Evolutionary conservation across 1,140 invertebrate genomes (phyloP), one percentile per base, ranked within the genome.

Genomic region (Drosophila neocordata): DNA sequence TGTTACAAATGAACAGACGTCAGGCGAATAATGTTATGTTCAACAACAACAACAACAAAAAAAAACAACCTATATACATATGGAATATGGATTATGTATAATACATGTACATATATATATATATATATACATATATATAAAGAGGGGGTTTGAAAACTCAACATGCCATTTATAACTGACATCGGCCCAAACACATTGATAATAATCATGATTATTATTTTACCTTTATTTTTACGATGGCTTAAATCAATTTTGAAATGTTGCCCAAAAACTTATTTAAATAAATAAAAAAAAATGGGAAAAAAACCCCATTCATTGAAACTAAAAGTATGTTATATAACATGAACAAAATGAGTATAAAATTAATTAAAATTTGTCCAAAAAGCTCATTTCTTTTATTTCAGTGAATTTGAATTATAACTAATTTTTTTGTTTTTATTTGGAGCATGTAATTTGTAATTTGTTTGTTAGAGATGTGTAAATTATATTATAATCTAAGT

Each of bases 1-100:
- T 65, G 72, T 80, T 68, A 76, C 73, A 80, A 80, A 80, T 81
- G 78, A 81, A 63, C 72, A 57, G 44, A 67, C 68, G 72, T 75
- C 75, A 71, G 37, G 55, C 34, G 8, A 41, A 71, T 74, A 66
- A 75, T 74, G 66, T 55, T 65, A 53, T 58, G 24, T 27, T 18
- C 55, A 35, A 9, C 34, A 11, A 31, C 8, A 8, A 31, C 11
- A 55, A 55, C 22, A 34, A 31, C 5, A 60, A 27, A 51, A 37
- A 38, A 27, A 35, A 18, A 18, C 3, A 35, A 34, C 37, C 18
- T 34, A 38, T 44, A 67, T 27, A 51, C 41, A 60, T 48, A 35
- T 9, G 44, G 53, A 44, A 69, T 37, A 64, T 51, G 57, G 58
- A 70, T 24, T 53, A 63, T 52, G 59, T 48, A 59, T 60, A 63